Conservation (phyloP, 2,888 invertebrate genomes). For the Blomia tropicalis region DNA sequence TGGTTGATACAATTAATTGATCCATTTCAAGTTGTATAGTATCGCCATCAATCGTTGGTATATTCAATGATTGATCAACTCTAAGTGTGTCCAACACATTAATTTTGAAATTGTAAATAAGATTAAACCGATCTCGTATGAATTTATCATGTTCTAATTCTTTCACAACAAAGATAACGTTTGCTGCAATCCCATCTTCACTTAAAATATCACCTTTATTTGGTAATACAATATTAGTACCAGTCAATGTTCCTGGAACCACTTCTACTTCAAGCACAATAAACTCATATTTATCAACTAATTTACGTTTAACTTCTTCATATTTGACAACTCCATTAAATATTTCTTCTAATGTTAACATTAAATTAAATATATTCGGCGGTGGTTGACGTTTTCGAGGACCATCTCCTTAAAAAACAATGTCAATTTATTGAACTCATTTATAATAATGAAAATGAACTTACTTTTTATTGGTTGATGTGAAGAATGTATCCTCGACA, state of each 20-base stretch:
- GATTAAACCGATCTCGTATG: not conserved
- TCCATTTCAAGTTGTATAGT: no score
- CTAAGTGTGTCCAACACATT: no score
- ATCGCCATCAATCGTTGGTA: no score
- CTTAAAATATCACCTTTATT: not conserved
- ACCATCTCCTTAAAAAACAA: no score
- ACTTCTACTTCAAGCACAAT: not conserved
- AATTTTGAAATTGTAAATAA: no score
- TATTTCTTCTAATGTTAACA: not conserved
- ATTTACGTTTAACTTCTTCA: not conserved
- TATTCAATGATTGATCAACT: no score
- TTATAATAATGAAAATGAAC: no score
- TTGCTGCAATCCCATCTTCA: not conserved
- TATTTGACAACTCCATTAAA: not conserved
- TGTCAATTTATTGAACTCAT: no score
- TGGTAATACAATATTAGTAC: not conserved
- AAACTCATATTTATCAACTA: not conserved
- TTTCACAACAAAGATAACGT: not conserved
- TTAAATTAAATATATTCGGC: not conserved
- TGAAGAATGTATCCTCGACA: no score
- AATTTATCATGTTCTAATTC: not conserved
- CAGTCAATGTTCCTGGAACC: not conserved
- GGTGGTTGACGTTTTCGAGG: no score
- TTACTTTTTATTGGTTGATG: no score
- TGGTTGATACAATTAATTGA: no score